Evolutionary conservation across 2,113 vertebrate species (phyloP), one percentile per base, ranked within the genome.

Genomic region (Stictonetta naevosa): DNA sequence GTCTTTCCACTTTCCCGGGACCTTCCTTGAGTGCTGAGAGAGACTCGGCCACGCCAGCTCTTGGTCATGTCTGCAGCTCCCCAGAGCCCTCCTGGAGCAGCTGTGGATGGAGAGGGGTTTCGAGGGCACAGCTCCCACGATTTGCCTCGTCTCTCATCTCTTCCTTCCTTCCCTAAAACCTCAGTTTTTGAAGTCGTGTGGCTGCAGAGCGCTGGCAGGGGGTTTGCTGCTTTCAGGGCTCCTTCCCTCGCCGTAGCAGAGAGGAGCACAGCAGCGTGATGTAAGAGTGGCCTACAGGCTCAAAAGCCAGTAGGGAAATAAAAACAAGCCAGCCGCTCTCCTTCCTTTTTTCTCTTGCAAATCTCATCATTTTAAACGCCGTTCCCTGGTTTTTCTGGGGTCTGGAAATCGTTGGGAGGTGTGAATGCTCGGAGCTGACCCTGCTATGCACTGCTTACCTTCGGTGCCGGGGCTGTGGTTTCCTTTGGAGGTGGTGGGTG

Each of bases 31-130:
- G 11, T 20, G 50, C 78, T 85, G 53, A 20, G 72, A 92, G 62
- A 0, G 1, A 82, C 76, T 40, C 0, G 0, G 69, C 77, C 78
- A 6, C 1, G 2, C 90, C 0, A 1, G 71, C 0, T 0, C 81
- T n/a, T 0, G 1, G 59, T 0, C 5, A 40, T 8, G 29, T 13
- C 82, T 15, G 0, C 58, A 73, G 63, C 84, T 76, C 5, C 75
- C 16, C 20, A 46, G 11, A 3, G 18, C 42, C 77, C 2, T 17
- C 60, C 52, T 9, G 52, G 52, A 8, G 28, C 10, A 9, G 16
- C 53, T 4, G 0, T 0, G 1, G 33, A 22, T 15, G 6, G 13
- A 85, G 16, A 72, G 66, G 20, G 53, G 10, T 55, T 93, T 33
- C 5, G 4, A 86, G 33, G 68, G 12, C 5, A 2, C 63, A 7